Evolutionary conservation across 2,113 vertebrate genomes (phyloP).

Genomic region (Alexandromys fortis): DNA sequence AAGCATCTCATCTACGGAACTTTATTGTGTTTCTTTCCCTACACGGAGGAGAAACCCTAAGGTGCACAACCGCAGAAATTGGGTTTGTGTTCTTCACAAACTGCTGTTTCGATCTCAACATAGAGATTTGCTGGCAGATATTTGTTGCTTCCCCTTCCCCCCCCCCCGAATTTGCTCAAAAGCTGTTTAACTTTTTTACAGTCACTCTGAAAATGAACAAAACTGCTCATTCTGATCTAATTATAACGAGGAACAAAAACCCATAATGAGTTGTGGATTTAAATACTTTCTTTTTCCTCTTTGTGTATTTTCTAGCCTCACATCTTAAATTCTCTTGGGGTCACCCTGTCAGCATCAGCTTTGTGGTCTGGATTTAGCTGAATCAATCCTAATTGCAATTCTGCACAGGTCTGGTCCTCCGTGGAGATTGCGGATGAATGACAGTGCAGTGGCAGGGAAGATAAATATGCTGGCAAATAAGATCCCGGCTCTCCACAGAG

Average conservation of each 20-base stretch:
- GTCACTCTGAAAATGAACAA: constrained; percentile 18
- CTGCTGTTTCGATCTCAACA: constrained; percentile 70
- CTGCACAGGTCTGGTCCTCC: constrained; percentile 87
- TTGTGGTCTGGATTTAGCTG: constrained; percentile 89
- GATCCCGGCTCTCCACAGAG: constrained; percentile 88
- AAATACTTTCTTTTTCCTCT: constrained; percentile 46
- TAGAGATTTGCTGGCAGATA: constrained; percentile 75
- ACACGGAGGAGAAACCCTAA: constrained; percentile 61
- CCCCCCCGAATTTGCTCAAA: constrained; percentile 75
- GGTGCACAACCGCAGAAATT: constrained; percentile 69
- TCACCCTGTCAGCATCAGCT: constrained; percentile 86
- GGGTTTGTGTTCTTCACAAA: constrained; percentile 78
- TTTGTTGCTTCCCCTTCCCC: constrained; percentile 55
- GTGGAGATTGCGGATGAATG: constrained; percentile 89
- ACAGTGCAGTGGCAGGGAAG: constrained; percentile 90
- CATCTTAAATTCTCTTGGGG: constrained; percentile 86
- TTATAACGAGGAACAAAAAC: constrained; percentile 70
- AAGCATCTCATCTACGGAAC: constrained; percentile 62
- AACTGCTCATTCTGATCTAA: constrained; percentile 58
- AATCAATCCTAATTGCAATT: constrained; percentile 93
- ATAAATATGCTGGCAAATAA: constrained; percentile 92
- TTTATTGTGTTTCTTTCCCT: constrained; percentile 63
- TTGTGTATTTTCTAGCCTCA: constrained; percentile 73
- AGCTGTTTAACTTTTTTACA: constrained; percentile 71
- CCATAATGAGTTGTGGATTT: constrained; percentile 76